These are phyloP conservation scores for Aspidoscelis tigris DNA, from an alignment of 2,113 vertebrate species.

Conservation along the genomic window DNA sequence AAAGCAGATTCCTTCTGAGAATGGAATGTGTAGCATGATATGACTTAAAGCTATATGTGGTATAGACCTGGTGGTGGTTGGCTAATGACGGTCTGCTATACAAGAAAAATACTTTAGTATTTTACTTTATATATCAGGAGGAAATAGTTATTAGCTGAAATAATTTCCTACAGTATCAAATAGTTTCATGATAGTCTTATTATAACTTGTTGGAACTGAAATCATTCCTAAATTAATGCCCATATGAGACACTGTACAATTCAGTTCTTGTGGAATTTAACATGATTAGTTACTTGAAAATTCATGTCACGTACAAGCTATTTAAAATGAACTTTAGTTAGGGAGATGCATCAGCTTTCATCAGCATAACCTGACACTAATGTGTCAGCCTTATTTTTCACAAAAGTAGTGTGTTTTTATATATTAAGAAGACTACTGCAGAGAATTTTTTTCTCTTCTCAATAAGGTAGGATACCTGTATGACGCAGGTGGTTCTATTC, in stretches of 20 bases:
- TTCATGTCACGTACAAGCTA: constrained; percentile 74
- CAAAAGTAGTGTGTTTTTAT: constrained; percentile 70
- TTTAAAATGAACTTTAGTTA: constrained; percentile 72
- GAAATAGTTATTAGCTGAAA: constrained; percentile 49
- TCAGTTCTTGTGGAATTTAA: constrained; percentile 65
- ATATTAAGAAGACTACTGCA: constrained; percentile 73
- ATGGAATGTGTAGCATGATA: constrained; percentile 56
- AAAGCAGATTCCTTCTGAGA: constrained; percentile 62
- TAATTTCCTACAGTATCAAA: constrained; percentile 56
- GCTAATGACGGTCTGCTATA: constrained; percentile 41
- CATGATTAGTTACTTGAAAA: constrained; percentile 74
- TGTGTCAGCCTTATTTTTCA: constrained; percentile 72
- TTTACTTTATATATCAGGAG: constrained; percentile 40
- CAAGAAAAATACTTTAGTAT: neutral
- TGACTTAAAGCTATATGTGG: neutral
- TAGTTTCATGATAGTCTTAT: constrained; percentile 67
- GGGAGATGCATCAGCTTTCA: constrained; percentile 66
- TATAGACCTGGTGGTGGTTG: constrained; percentile 27
- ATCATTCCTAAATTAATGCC: constrained; percentile 62
- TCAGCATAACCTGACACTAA: constrained; percentile 68
- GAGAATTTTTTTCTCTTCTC: constrained; percentile 64
- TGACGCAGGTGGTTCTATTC: constrained; percentile 68
- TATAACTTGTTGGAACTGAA: constrained; percentile 54
- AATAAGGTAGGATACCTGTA: constrained; percentile 65
- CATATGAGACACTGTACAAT: constrained; percentile 70